Percentiles rank a stretch among this genome's conserved stretches.
phyloP scores from a whole-genome alignment of 2,113 vertebrate species.

The Pipa parva region DNA sequence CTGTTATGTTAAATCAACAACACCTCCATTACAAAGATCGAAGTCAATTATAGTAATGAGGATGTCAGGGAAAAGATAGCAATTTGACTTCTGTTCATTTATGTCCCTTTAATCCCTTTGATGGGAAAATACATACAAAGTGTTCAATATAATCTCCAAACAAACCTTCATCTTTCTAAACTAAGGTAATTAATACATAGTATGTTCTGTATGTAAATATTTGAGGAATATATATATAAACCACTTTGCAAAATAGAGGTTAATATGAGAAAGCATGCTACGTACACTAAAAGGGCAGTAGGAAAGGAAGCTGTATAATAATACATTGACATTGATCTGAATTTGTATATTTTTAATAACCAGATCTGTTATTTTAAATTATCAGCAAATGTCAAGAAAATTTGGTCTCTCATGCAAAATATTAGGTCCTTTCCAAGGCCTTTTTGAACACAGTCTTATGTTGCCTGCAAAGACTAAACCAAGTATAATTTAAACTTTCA shows the following conservation, averaged over 20 bases:
- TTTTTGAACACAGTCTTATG: neutral
- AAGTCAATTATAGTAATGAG: constrained; percentile 7
- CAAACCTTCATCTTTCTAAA: neutral
- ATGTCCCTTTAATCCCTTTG: neutral
- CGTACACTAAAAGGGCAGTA: too few relatives aligned
- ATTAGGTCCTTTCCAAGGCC: too few relatives aligned
- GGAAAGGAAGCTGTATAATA: too few relatives aligned
- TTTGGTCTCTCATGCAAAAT: too few relatives aligned
- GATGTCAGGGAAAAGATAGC: neutral
- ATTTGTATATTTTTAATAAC: neutral
- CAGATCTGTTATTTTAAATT: neutral
- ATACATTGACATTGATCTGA: too few relatives aligned
- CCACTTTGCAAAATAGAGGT: too few relatives aligned
- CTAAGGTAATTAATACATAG: too few relatives aligned
- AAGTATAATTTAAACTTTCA: neutral
- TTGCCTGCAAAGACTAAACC: neutral
- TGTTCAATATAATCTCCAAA: too few relatives aligned
- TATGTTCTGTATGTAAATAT: too few relatives aligned
- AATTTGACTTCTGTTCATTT: neutral
- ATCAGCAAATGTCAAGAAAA: neutral
- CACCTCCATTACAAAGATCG: constrained; percentile 20
- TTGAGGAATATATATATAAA: too few relatives aligned
- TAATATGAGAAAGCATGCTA: too few relatives aligned
- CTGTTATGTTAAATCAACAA: constrained; percentile 26
- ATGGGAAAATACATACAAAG: neutral